phyloP scores from a whole-genome alignment of 2,113 vertebrate genomes.

The Passer montanus region DNA sequence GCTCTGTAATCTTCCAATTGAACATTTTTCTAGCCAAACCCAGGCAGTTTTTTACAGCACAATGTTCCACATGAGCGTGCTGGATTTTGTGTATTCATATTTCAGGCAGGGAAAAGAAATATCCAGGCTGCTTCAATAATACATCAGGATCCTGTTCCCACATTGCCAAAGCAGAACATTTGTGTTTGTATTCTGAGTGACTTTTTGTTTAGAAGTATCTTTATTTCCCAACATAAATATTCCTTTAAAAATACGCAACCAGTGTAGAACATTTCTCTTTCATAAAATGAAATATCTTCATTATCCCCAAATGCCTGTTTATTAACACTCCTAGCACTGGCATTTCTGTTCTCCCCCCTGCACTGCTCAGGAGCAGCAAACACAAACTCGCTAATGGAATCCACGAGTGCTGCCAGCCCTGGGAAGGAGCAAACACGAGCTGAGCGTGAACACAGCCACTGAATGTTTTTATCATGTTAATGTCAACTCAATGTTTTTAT shows the following conservation, averaged over 20 bases:
- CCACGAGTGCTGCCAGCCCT: not conserved
- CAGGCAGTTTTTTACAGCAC: not conserved
- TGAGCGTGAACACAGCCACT: not conserved
- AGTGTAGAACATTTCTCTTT: not conserved
- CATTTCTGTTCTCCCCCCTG: not conserved
- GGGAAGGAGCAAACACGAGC: not conserved
- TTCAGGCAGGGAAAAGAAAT: not conserved
- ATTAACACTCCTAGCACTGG: not conserved
- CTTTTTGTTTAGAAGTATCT: slow-evolving; percentile 16
- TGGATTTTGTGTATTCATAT: not conserved
- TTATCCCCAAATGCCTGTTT: not conserved
- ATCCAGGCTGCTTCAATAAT: slow-evolving; percentile 15
- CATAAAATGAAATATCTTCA: not conserved
- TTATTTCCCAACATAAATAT: slow-evolving; percentile 19
- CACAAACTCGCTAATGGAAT: not conserved
- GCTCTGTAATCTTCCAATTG: not conserved
- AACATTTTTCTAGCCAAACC: not conserved
- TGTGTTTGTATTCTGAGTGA: not conserved
- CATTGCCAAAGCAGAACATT: slow-evolving; percentile 29
- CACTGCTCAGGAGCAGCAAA: not conserved
- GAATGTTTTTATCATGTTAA: not conserved
- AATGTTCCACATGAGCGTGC: not conserved
- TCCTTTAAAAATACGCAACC: not conserved
- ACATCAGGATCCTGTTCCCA: slow-evolving; percentile 16
- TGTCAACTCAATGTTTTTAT: not conserved